Percentiles rank a stretch among this genome's conserved stretches.
Evolutionary conservation across 2,888 invertebrate species (phyloP).

Genomic region (Lasioglossum villosulum): DNA sequence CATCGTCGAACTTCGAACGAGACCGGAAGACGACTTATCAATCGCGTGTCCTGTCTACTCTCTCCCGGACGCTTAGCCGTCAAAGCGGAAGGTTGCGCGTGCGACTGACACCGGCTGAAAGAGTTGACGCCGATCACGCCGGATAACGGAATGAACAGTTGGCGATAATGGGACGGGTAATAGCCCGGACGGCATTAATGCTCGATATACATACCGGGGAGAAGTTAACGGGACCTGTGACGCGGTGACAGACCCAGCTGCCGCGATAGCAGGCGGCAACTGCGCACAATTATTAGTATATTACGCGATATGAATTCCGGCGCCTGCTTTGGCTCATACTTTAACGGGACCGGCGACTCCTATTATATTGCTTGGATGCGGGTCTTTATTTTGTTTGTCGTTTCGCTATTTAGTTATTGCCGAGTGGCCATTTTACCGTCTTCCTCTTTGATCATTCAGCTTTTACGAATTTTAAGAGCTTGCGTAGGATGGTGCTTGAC

Average conservation of each 20-base stretch:
- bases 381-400: neutral
- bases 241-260: conserved; percentile 22
- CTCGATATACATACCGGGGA: conserved; percentile 9
- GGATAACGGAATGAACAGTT: conserved; percentile 43
- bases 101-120: conserved; percentile 13
- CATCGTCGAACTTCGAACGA: neutral
- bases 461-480: neutral
- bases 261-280: conserved; percentile 3
- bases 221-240: conserved; percentile 28
- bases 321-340: conserved; percentile 5
- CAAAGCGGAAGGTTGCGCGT: conserved; percentile 13
- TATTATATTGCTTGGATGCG: neutral
- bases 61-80: neutral
- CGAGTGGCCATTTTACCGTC: neutral
- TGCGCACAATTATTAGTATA: conserved; percentile 17
- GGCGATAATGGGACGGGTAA: conserved; percentile 39
- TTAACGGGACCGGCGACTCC: conserved; percentile 5
- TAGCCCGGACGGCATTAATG: conserved; percentile 22
- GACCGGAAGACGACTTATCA: conserved; percentile 5
- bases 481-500: neutral
- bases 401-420: neutral
- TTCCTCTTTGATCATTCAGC: neutral
- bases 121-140: conserved; percentile 3
- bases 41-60: conserved; percentile 1
- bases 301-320: conserved; percentile 22